Evolutionary conservation across 2,113 vertebrate species (phyloP).

Genomic region (Muntiacus muntjak): DNA sequence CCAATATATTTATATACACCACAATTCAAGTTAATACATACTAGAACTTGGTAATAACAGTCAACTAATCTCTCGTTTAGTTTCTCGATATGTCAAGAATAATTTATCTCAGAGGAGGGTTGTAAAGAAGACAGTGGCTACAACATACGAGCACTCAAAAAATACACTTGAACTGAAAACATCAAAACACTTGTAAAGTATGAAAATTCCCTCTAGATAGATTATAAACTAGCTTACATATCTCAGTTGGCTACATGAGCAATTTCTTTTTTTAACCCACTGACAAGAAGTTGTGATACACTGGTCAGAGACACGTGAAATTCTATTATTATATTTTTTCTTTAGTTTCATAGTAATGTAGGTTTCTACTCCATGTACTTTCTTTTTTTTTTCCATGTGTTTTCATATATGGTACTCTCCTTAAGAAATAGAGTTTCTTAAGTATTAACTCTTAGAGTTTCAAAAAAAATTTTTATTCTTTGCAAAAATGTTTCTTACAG

Average conservation of each 20-base stretch:
- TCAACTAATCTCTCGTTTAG: background rate
- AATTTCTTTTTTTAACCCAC: background rate
- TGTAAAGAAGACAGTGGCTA: background rate
- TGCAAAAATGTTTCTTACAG: background rate
- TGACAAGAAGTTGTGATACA: background rate
- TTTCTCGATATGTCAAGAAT: conserved; percentile 11
- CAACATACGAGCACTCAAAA: background rate
- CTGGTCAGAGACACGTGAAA: background rate
- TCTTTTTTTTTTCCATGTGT: background rate
- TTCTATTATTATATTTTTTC: background rate
- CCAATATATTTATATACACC: background rate
- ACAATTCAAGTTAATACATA: conserved; percentile 1
- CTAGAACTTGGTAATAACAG: background rate
- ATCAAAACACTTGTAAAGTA: background rate
- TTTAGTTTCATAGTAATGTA: background rate
- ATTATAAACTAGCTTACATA: background rate
- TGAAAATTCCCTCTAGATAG: background rate
- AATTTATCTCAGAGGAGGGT: background rate
- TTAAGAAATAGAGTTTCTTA: background rate
- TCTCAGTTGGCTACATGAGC: background rate
- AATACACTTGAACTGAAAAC: background rate
- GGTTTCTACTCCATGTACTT: background rate
- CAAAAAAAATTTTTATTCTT: background rate
- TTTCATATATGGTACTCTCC: background rate
- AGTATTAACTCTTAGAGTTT: background rate